phyloP scores from a whole-genome alignment of 1,140 invertebrate species.

The Dermatophagoides farinae region DNA sequence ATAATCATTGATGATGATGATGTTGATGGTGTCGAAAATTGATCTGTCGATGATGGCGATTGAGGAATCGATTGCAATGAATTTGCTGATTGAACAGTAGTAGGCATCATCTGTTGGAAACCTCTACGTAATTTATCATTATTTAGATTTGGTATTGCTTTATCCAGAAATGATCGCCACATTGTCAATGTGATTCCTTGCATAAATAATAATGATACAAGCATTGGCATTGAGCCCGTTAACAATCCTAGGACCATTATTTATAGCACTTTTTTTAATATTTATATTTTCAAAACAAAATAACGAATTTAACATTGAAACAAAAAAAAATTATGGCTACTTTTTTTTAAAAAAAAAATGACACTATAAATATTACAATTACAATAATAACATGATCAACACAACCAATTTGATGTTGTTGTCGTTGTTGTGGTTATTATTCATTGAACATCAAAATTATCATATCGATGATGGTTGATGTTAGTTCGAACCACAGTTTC shows the following conservation, averaged over 20 bases:
- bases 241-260: slow-evolving; percentile 6
- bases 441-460: too few relatives aligned
- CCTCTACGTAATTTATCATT: background rate
- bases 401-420: too few relatives aligned
- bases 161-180: slow-evolving; percentile 12
- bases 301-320: background rate
- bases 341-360: background rate
- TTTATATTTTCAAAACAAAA: background rate
- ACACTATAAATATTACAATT: too few relatives aligned
- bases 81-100: background rate
- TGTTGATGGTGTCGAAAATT: background rate
- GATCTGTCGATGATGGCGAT: background rate
- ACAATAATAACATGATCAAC: too few relatives aligned
- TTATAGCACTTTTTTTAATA: background rate
- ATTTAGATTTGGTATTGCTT: slow-evolving; percentile 5
- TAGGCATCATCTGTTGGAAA: background rate
- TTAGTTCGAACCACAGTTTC: too few relatives aligned
- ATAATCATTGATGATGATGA: background rate
- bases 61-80: background rate
- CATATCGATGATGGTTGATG: too few relatives aligned
- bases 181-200: slow-evolving; percentile 14
- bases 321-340: background rate
- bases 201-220: slow-evolving; percentile 14
- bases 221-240: slow-evolving; percentile 5
- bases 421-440: too few relatives aligned